A percentile compares a stretch with the other conserved stretches of the same genome.
Conservation (phyloP, 2,888 invertebrate species). For the Agrotis exclamationis region DNA sequence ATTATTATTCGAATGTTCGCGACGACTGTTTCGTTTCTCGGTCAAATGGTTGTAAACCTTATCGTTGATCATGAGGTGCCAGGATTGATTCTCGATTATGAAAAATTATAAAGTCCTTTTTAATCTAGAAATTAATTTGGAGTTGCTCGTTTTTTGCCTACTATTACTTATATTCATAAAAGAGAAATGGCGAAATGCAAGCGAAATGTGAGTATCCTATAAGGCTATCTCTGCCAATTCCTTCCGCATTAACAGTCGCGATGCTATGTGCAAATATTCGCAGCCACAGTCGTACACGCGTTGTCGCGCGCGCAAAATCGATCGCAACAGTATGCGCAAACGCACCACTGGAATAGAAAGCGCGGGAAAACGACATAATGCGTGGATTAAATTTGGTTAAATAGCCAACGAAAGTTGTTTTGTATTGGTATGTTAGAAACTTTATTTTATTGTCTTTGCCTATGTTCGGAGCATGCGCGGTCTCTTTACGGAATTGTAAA, state of each 20-base stretch:
- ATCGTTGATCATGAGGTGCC: background rate
- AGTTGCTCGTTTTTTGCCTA: no score
- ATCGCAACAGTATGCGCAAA: conserved; percentile 62
- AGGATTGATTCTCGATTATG: background rate
- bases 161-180: no score
- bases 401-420: conserved; percentile 71
- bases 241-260: background rate
- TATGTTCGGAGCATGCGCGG: conserved; percentile 32
- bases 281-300: conserved; percentile 16
- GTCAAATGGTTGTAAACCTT: background rate
- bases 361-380: conserved; percentile 73
- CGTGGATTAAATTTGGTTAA: conserved; percentile 74
- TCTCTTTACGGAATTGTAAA: conserved; percentile 29
- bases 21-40: background rate
- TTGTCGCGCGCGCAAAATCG: conserved; percentile 47
- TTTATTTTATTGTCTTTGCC: conserved; percentile 53
- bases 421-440: conserved; percentile 61
- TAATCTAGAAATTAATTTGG: background rate
- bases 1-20: conserved; percentile 12
- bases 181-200: background rate
- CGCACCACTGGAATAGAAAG: conserved; percentile 72
- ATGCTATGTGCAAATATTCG: background rate
- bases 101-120: background rate
- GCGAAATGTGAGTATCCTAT: no score
- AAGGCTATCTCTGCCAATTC: background rate